Evolutionary conservation across 2,797 vertebrate species (phyloP).

Genomic region (Hippocampus kuda): DNA sequence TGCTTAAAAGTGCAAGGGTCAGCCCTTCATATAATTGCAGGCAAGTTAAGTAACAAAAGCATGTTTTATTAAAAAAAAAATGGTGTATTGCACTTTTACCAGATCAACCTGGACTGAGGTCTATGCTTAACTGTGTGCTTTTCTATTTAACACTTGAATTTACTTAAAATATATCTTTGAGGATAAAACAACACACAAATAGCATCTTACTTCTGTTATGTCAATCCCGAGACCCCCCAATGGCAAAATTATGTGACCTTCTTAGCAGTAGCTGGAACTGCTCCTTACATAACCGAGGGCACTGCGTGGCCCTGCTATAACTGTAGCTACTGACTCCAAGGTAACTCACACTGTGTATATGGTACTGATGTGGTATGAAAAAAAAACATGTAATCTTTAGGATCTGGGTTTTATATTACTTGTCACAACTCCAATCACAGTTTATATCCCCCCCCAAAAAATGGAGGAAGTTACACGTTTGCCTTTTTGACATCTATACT

Average conservation of each 20-base stretch:
- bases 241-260: conserved; percentile 37
- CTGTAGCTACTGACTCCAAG: conserved; percentile 3
- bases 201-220: not conserved
- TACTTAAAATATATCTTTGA: not conserved
- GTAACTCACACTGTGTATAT: conserved; percentile 11
- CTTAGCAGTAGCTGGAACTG: conserved; percentile 21
- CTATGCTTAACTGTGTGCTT: not conserved
- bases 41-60: not conserved
- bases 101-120: not conserved
- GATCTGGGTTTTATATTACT: not conserved
- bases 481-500: not conserved
- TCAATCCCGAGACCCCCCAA: conserved; percentile 4
- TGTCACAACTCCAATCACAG: not conserved
- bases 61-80: not conserved
- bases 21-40: not conserved
- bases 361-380: not conserved
- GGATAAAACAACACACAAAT: not conserved
- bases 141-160: not conserved
- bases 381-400: not conserved
- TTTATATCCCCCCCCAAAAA: too few species aligned
- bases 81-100: too few species aligned
- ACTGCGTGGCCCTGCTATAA: conserved; percentile 28
- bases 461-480: not conserved
- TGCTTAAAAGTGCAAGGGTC: not conserved
- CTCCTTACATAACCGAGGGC: conserved; percentile 35